These are phyloP conservation scores for Spondyliosoma cantharus DNA, from an alignment of 2,797 vertebrate genomes.

Conservation along the genomic window DNA sequence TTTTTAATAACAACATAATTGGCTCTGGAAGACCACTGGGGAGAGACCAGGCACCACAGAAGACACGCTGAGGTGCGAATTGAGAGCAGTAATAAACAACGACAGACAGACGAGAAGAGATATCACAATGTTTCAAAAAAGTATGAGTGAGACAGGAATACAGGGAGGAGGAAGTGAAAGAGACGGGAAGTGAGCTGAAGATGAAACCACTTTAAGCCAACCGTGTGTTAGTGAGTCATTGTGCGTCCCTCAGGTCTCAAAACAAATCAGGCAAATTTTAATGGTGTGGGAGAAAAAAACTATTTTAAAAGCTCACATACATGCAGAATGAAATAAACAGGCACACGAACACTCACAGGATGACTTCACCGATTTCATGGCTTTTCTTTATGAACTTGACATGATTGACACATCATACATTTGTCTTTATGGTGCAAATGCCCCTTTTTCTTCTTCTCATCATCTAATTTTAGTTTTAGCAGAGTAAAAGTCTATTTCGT, in stretches of 20 bases:
- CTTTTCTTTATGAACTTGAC: slow-evolving; percentile 6
- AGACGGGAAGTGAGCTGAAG: slow-evolving; percentile 34
- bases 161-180: background rate
- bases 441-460: background rate
- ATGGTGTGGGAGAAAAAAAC: slow-evolving; percentile 54
- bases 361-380: background rate
- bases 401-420: background rate
- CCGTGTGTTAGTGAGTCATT: slow-evolving; percentile 56
- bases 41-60: slow-evolving; percentile 19
- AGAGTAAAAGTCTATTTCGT: slow-evolving; percentile 15
- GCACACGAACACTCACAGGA: background rate
- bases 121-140: slow-evolving; percentile 22
- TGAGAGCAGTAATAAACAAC: slow-evolving; percentile 8
- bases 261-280: slow-evolving; percentile 57
- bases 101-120: slow-evolving; percentile 2
- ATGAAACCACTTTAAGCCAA: slow-evolving; percentile 46
- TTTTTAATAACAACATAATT: slow-evolving; percentile 72
- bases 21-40: slow-evolving; percentile 39
- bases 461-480: slow-evolving; percentile 24
- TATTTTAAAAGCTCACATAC: slow-evolving; percentile 41
- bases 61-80: background rate
- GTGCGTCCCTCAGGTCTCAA: slow-evolving; percentile 34
- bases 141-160: slow-evolving; percentile 12
- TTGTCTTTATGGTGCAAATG: background rate
- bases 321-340: slow-evolving; percentile 32